phyloP scores from a whole-genome alignment of 2,797 vertebrate genomes.

The Corythornis leucogaster region DNA sequence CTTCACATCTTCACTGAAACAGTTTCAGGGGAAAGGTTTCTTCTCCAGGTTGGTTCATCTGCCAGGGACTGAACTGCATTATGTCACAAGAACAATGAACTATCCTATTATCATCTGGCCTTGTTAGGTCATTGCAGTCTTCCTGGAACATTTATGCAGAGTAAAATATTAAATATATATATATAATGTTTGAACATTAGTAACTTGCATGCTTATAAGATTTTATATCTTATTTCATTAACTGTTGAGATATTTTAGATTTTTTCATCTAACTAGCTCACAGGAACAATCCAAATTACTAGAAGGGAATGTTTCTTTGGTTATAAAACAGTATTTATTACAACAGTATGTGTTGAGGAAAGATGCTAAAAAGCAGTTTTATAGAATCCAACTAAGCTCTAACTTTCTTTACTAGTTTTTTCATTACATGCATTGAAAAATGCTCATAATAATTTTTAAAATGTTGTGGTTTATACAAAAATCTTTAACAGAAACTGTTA shows the following conservation, averaged over 20 bases:
- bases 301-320: not conserved
- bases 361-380: not conserved
- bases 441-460: not conserved
- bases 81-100: not conserved
- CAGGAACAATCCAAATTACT: not conserved
- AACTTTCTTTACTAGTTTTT: not conserved
- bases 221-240: not conserved
- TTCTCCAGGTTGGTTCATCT: not conserved
- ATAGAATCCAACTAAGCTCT: not conserved
- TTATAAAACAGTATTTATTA: constrained; percentile 16
- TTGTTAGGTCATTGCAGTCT: not conserved
- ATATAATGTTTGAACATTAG: not conserved
- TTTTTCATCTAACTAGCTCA: not conserved
- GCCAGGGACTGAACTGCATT: not conserved
- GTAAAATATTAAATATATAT: not conserved
- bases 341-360: not conserved
- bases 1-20: not conserved
- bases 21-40: not conserved
- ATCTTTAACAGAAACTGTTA: not conserved
- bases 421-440: not conserved
- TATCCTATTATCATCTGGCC: not conserved
- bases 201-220: not conserved
- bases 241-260: not conserved
- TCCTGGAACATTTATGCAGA: not conserved
- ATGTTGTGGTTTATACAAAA: not conserved